phyloP scores from a whole-genome alignment of 1,140 invertebrate genomes.

The Musca domestica region DNA sequence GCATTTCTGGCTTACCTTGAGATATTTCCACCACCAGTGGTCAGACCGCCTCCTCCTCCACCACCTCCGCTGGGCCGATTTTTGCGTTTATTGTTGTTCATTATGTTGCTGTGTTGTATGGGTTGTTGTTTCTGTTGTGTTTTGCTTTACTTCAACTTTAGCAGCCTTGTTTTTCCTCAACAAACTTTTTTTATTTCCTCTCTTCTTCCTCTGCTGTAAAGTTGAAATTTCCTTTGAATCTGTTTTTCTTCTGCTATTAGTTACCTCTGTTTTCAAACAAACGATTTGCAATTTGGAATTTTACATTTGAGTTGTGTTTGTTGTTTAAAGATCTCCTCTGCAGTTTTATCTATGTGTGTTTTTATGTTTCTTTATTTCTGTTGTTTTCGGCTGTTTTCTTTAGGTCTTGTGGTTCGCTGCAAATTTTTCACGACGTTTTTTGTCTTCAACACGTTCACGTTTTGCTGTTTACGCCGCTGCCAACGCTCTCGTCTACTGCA shows the following conservation, averaged over 20 bases:
- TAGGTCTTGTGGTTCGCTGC: constrained; percentile 11
- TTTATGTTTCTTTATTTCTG: not conserved
- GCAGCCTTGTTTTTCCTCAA: not conserved
- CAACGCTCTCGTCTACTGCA: not conserved
- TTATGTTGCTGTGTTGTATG: constrained; percentile 25
- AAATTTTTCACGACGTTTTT: constrained; percentile 23
- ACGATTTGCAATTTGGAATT: no score
- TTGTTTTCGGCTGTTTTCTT: constrained; percentile 3
- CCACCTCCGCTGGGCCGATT: constrained; percentile 46
- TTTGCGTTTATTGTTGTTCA: constrained; percentile 52
- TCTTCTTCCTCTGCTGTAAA: constrained; percentile 25
- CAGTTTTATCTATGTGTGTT: constrained; percentile 2
- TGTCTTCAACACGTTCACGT: not conserved
- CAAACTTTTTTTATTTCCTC: not conserved
- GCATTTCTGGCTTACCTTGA: constrained; percentile 49
- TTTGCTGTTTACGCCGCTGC: not conserved
- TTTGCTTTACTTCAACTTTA: not conserved
- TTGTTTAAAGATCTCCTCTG: not conserved
- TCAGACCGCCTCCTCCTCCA: constrained; percentile 31
- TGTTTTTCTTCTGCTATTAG: constrained; percentile 18
- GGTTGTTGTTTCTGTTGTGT: not conserved
- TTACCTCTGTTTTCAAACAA: not conserved
- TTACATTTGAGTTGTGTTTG: constrained; percentile 13
- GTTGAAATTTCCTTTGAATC: constrained; percentile 25
- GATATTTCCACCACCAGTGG: constrained; percentile 39